A percentile compares a stretch with the other conserved stretches of the same genome.
phyloP scores from a whole-genome alignment of 2,113 vertebrate genomes.

The Tychaedon coryphoeus region DNA sequence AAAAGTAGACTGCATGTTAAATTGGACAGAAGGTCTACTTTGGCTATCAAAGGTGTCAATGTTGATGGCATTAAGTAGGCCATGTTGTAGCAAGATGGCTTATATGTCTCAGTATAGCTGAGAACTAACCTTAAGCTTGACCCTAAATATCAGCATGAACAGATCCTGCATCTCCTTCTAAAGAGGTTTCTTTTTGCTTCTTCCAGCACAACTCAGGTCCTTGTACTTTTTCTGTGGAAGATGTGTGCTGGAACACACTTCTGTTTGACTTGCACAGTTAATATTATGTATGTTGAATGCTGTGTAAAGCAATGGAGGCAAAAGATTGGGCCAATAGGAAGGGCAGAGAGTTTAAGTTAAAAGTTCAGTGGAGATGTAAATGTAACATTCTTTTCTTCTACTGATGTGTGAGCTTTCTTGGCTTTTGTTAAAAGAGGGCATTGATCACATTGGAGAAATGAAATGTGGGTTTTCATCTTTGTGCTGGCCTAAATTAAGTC shows the following conservation, averaged over 20 bases:
- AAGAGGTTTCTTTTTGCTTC: background rate
- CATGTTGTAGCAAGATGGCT: background rate
- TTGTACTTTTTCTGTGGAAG: background rate
- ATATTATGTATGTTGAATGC: background rate
- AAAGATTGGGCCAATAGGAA: background rate
- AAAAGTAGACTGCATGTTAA: background rate
- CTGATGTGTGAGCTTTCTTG: background rate
- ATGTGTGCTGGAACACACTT: background rate
- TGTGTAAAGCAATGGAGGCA: background rate
- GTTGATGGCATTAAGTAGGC: background rate
- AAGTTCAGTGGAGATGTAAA: background rate
- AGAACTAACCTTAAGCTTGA: background rate
- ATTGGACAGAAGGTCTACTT: background rate
- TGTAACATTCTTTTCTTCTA: background rate
- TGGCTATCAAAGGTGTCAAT: background rate
- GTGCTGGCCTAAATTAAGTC: background rate
- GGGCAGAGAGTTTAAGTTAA: background rate
- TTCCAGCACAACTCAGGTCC: constrained; percentile 18
- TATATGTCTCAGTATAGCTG: background rate
- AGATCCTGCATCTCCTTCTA: background rate
- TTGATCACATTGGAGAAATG: background rate
- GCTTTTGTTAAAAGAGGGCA: background rate
- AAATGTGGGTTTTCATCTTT: background rate
- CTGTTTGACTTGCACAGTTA: background rate
- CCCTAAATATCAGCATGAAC: background rate